Conservation (phyloP, 2,888 invertebrate species). For the Gibbula magus region DNA sequence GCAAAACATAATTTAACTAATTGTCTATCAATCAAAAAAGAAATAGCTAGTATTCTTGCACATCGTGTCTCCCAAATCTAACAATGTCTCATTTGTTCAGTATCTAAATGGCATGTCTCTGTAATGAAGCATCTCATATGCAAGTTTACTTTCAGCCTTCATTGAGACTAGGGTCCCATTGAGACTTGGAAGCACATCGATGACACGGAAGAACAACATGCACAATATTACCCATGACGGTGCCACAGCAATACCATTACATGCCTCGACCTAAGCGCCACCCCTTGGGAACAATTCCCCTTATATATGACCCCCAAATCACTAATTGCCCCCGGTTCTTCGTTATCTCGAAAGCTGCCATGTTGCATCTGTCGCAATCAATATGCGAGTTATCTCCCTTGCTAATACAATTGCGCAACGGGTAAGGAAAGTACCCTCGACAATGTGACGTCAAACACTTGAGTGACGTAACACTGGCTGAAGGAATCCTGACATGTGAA, state of each 20-base stretch:
- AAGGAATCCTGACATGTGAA: neutral
- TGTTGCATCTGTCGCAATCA: neutral
- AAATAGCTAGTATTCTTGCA: too few relatives aligned
- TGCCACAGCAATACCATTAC: neutral
- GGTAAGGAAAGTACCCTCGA: neutral
- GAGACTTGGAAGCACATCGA: too few relatives aligned
- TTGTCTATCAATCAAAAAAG: too few relatives aligned
- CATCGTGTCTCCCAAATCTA: too few relatives aligned
- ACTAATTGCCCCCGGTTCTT: neutral
- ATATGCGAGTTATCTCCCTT: constrained; percentile 8
- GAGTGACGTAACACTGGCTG: neutral
- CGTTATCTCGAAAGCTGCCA: neutral
- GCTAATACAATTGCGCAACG: neutral
- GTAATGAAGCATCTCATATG: too few relatives aligned
- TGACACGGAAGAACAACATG: too few relatives aligned
- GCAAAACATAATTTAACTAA: too few relatives aligned
- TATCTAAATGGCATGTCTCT: too few relatives aligned
- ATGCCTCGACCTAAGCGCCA: neutral
- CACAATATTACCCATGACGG: neutral
- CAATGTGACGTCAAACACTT: neutral
- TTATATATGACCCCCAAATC: neutral
- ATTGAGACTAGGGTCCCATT: too few relatives aligned
- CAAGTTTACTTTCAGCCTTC: too few relatives aligned
- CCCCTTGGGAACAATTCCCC: neutral
- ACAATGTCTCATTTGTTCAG: too few relatives aligned